Evolutionary conservation across 1,140 invertebrate genomes (phyloP).

Genomic region (Drosophila asahinai): DNA sequence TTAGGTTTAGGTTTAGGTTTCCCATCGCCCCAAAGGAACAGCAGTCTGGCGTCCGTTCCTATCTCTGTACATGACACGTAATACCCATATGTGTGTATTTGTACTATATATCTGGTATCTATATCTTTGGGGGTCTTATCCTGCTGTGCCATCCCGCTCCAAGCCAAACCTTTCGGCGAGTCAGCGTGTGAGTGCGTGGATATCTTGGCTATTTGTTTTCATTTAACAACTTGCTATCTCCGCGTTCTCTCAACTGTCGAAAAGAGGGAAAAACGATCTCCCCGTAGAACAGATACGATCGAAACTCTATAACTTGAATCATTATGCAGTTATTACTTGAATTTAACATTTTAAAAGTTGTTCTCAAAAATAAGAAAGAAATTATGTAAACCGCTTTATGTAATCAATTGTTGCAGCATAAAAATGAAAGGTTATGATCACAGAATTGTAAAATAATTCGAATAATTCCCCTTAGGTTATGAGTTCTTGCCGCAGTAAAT

Average conservation of each 20-base stretch:
- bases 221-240: conserved; percentile 73
- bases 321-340: neutral
- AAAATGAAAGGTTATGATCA: too few relatives aligned
- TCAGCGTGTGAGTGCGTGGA: conserved; percentile 30
- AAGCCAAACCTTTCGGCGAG: conserved; percentile 25
- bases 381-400: neutral
- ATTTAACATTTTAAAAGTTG: neutral
- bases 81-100: conserved; percentile 7
- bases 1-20: conserved; percentile 4
- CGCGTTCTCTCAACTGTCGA: conserved; percentile 17
- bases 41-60: neutral
- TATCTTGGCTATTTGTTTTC: conserved; percentile 66
- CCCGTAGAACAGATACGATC: conserved; percentile 1
- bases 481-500: too few relatives aligned
- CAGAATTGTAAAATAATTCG: neutral
- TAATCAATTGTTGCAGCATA: too few relatives aligned
- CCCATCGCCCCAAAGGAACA: neutral
- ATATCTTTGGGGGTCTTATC: conserved; percentile 16
- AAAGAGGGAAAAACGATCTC: conserved; percentile 16
- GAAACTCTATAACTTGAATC: neutral
- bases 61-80: conserved; percentile 22
- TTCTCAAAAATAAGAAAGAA: neutral
- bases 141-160: conserved; percentile 24
- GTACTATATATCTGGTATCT: neutral
- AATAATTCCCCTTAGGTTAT: neutral